Conservation (phyloP, 2,797 vertebrate genomes). For the Cyprinodon diabolis region DNA sequence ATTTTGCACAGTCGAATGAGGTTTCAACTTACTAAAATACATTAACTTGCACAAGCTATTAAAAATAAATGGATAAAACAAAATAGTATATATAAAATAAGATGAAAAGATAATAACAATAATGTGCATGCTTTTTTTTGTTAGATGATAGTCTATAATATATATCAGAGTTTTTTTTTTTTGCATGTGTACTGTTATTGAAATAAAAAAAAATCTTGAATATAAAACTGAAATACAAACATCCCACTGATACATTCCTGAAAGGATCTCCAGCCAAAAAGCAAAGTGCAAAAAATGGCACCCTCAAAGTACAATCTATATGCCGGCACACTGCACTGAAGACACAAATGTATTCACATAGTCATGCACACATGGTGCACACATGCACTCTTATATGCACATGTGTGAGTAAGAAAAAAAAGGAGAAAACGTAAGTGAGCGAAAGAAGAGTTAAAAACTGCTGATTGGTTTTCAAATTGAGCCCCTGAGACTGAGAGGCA, state of each 20-base stretch:
- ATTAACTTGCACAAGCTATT: too few species aligned
- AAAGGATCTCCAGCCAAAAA: too few species aligned
- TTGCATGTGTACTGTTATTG: too few species aligned
- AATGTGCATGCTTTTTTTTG: too few species aligned
- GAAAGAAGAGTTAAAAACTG: constrained; percentile 36
- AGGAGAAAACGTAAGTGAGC: constrained; percentile 15
- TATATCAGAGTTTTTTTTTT: too few species aligned
- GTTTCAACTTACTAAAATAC: too few species aligned
- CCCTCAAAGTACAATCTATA: constrained; percentile 12
- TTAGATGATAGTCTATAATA: too few species aligned
- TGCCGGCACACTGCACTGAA: constrained; percentile 18
- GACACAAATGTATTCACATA: constrained; percentile 42
- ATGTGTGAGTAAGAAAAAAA: constrained; percentile 10
- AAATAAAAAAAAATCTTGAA: too few species aligned
- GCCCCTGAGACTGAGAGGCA: constrained; percentile 47
- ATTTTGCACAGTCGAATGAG: too few species aligned
- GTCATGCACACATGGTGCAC: constrained; percentile 59
- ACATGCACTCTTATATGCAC: constrained; percentile 35
- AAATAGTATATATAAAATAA: too few species aligned
- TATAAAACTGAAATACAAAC: not conserved
- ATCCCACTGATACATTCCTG: not conserved
- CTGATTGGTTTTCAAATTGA: constrained; percentile 43
- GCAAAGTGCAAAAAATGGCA: not conserved
- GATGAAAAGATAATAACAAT: too few species aligned
- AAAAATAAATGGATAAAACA: too few species aligned